Evolutionary conservation across 1,140 invertebrate species (phyloP), one percentile per base, ranked within the genome.

Genomic region (Araneus ventricosus): DNA sequence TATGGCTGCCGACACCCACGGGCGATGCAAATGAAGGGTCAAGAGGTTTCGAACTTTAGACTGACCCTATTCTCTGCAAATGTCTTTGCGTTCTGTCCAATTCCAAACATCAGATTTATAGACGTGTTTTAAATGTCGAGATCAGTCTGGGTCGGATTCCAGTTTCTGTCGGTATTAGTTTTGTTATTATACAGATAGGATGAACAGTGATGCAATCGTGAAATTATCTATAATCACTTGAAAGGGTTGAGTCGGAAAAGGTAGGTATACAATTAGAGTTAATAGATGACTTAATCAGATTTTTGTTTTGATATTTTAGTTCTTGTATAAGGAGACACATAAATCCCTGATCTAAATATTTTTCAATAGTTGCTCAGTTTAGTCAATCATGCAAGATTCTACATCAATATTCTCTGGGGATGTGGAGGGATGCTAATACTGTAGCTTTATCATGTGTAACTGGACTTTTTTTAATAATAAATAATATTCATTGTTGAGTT

Each of bases 21-120:
- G 67, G 67, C 67, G 5, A 82, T 82, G 79, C 79, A 41, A 82
- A 82, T 82, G 41, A 39, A n/a, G 41, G 79, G 79, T 82, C 79
- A 82, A 82, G 79, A 82, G 39, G 37, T n/a, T 41, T 82, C 79
- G 79, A 75, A 75, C 41, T 41, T 4, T 27, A 10, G 79, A 22
- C 24, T 82, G 79, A 82, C 79, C 79, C 41, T 82, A 45, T 82
- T 82, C 39, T 82, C 20, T 82, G 37, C n/a, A n/a, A 45, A 41
- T 27, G n/a, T 82, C 79, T 82, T 8, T 20, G 79, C 2, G 8
- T 17, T 82, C 20, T 82, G 79, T 82, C 37, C 79, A 22, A 41
- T 82, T 41, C 79, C 37, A 39, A 41, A 34, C 27, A 63, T 30
- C 20, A 24, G 22, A 82, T 22, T 39, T 20, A 39, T 75, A 8